Percentiles rank a stretch among this genome's conserved stretches.
Evolutionary conservation across 2,888 invertebrate species (phyloP).

Genomic region (Cetonia aurata): DNA sequence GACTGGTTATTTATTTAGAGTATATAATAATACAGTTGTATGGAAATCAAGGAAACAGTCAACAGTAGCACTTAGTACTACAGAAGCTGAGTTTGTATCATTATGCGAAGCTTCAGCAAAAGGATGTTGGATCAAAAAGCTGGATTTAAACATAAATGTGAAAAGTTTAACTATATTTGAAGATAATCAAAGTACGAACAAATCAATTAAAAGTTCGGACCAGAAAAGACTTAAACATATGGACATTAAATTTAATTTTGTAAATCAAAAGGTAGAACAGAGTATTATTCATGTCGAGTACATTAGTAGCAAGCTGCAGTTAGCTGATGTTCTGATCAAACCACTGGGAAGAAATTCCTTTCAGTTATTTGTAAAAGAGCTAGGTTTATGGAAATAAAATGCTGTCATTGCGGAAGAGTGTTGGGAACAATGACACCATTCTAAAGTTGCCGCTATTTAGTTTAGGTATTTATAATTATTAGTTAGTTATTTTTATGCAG

Average conservation of each 20-base stretch:
- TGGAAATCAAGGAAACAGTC: conserved; percentile 49
- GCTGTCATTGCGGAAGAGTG: conserved; percentile 26
- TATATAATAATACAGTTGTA: conserved; percentile 45
- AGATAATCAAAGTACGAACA: conserved; percentile 46
- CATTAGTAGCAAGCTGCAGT: conserved; percentile 4
- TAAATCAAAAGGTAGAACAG: conserved; percentile 30
- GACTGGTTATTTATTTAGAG: conserved; percentile 44
- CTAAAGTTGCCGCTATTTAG: too few relatives aligned
- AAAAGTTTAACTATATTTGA: conserved; percentile 42
- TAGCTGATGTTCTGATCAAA: conserved; percentile 31
- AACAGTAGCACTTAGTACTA: conserved; percentile 46
- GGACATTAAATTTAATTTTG: conserved; percentile 28
- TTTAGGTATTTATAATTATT: too few relatives aligned
- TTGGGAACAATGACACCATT: conserved; percentile 3
- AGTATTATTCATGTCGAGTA: conserved; percentile 27
- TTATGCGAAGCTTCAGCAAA: conserved; percentile 46
- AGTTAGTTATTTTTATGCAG: too few relatives aligned
- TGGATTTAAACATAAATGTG: conserved; percentile 42
- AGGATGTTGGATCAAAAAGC: conserved; percentile 48
- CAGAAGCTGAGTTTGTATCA: conserved; percentile 48
- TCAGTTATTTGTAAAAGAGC: conserved; percentile 5
- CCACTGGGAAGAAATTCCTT: conserved; percentile 13
- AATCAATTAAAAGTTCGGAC: conserved; percentile 43
- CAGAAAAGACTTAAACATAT: conserved; percentile 43
- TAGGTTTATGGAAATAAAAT: too few relatives aligned